These are phyloP conservation scores for Bugula neritina DNA, from an alignment of 2,888 invertebrate species.

Conservation along the genomic window DNA sequence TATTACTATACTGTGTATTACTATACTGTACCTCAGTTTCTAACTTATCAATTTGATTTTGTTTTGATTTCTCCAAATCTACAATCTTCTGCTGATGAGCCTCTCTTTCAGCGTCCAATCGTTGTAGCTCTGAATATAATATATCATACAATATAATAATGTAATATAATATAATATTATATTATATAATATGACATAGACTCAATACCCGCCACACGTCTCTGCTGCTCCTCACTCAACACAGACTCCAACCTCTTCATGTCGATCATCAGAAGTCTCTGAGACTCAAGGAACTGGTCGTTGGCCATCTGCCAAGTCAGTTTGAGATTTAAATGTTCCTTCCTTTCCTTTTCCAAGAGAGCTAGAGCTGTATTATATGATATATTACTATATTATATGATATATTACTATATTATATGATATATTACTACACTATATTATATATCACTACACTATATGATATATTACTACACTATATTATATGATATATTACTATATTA, in stretches of 20 bases:
- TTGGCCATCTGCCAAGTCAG: conserved; percentile 57
- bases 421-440: background rate
- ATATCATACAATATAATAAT: too few species aligned
- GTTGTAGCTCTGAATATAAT: conserved; percentile 44
- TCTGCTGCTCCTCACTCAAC: conserved; percentile 54
- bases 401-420: background rate
- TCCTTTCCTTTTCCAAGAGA: conserved; percentile 54
- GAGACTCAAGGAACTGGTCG: conserved; percentile 56
- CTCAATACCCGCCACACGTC: conserved; percentile 50
- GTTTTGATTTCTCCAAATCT: conserved; percentile 40
- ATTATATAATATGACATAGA: too few species aligned
- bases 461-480: background rate
- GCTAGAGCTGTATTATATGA: conserved; percentile 43
- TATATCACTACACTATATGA: background rate
- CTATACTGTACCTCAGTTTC: background rate
- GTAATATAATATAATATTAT: too few species aligned
- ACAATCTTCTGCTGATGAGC: conserved; percentile 46
- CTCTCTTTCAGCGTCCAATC: conserved; percentile 47
- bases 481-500: background rate
- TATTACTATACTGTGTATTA: too few species aligned
- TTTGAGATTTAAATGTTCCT: conserved; percentile 53
- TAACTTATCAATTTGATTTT: conserved; percentile 36
- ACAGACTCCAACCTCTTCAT: conserved; percentile 54
- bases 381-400: background rate
- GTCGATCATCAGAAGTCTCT: conserved; percentile 55